These are phyloP conservation scores for Theristicus caerulescens DNA, from an alignment of 2,113 vertebrate species.

Conservation along the genomic window DNA sequence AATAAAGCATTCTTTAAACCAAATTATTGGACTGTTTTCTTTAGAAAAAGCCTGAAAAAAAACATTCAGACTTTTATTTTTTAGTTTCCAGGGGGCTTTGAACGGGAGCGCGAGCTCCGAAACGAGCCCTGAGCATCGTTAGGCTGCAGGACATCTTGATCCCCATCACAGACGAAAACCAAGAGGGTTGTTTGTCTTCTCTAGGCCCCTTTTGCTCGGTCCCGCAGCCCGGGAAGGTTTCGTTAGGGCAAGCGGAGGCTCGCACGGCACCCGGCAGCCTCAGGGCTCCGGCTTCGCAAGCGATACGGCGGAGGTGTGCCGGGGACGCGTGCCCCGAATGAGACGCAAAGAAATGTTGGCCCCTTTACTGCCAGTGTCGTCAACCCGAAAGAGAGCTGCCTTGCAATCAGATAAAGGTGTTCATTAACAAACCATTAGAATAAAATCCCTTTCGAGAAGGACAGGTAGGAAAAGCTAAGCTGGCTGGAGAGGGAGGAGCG, in stretches of 20 bases:
- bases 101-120: not conserved
- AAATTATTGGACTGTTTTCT: not conserved
- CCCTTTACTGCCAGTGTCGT: accelerated
- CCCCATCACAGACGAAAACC: accelerated
- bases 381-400: not conserved
- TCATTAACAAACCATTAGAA: not conserved
- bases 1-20: not conserved
- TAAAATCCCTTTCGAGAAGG: not conserved
- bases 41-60: not conserved
- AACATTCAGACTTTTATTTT: not conserved
- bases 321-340: accelerated
- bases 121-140: accelerated
- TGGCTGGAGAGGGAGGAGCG: not conserved
- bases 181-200: not conserved
- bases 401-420: not conserved
- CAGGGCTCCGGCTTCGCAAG: accelerated
- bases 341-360: accelerated
- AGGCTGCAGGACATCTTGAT: not conserved
- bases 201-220: not conserved
- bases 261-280: accelerated
- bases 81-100: not conserved
- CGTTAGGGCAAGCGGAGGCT: not conserved
- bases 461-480: not conserved
- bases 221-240: not conserved
- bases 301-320: not conserved